phyloP scores from a whole-genome alignment of 2,113 vertebrate genomes.

The Ahaetulla prasina region DNA sequence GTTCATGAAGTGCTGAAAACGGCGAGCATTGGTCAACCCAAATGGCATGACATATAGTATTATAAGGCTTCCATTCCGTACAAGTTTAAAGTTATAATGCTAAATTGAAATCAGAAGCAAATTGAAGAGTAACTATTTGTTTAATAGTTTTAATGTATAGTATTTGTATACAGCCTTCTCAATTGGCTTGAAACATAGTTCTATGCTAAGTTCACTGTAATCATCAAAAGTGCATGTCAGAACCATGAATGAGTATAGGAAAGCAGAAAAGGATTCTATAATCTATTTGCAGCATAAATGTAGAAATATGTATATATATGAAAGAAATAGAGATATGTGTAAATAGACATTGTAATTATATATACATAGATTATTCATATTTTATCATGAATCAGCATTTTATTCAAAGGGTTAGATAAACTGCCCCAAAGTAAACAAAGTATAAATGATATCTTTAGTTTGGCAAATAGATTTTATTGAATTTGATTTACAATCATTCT shows the following conservation, averaged over 20 bases:
- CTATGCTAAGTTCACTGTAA: not conserved
- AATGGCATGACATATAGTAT: no score
- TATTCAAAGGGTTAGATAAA: slow-evolving; percentile 6
- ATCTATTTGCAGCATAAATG: not conserved
- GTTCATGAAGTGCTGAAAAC: no score
- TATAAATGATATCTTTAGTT: not conserved
- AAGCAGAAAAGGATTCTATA: not conserved
- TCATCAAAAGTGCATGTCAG: not conserved
- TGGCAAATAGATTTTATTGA: not conserved
- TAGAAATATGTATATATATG: not conserved
- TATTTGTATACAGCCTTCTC: not conserved
- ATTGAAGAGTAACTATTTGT: not conserved
- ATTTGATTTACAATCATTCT: not conserved
- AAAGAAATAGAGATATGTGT: not conserved
- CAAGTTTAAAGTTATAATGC: no score
- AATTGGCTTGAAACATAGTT: not conserved
- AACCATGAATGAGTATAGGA: not conserved
- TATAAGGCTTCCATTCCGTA: no score
- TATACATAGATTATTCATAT: not conserved
- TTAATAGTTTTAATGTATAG: not conserved
- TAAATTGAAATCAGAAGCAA: no score
- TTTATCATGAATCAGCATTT: not conserved
- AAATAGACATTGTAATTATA: not conserved
- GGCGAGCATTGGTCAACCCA: no score
- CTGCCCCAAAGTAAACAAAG: not conserved